These are phyloP conservation scores for Torymus texanus DNA, from an alignment of 2,888 invertebrate genomes.

Conservation along the genomic window DNA sequence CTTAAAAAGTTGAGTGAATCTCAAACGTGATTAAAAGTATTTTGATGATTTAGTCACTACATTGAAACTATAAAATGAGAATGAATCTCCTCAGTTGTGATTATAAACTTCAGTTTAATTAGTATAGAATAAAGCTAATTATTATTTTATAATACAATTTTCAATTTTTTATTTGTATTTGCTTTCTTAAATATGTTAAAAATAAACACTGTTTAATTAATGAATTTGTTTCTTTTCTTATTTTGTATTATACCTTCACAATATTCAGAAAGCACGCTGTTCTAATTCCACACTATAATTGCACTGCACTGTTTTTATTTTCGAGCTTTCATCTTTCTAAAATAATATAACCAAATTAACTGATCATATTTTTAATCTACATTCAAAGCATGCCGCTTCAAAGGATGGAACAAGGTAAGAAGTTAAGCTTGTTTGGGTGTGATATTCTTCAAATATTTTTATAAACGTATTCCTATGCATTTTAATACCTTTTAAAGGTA, in stretches of 20 bases:
- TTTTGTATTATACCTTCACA: conserved; percentile 16
- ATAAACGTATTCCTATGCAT: no score
- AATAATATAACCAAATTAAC: conserved; percentile 20
- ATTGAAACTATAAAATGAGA: no score
- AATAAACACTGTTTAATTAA: conserved; percentile 40
- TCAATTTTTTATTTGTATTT: conserved; percentile 38
- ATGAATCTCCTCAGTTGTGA: no score
- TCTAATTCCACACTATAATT: conserved; percentile 9
- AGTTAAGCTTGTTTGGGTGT: conserved; percentile 7
- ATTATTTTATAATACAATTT: no score
- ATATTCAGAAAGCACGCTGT: conserved; percentile 11
- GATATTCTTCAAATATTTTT: not conserved
- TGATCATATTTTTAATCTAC: conserved; percentile 36
- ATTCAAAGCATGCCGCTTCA: conserved; percentile 62
- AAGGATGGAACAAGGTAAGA: conserved; percentile 61
- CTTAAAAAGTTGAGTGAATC: no score
- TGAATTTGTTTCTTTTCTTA: conserved; percentile 17
- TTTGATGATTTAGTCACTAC: no score
- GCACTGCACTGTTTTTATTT: conserved; percentile 27
- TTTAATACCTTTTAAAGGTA: no score
- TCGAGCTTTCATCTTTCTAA: conserved; percentile 9
- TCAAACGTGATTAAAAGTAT: no score
- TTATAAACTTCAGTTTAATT: no score
- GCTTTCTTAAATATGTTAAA: conserved; percentile 10
- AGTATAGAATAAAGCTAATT: no score